Conservation (phyloP, 1,140 invertebrate species). For the Drosophila biarmipes region DNA sequence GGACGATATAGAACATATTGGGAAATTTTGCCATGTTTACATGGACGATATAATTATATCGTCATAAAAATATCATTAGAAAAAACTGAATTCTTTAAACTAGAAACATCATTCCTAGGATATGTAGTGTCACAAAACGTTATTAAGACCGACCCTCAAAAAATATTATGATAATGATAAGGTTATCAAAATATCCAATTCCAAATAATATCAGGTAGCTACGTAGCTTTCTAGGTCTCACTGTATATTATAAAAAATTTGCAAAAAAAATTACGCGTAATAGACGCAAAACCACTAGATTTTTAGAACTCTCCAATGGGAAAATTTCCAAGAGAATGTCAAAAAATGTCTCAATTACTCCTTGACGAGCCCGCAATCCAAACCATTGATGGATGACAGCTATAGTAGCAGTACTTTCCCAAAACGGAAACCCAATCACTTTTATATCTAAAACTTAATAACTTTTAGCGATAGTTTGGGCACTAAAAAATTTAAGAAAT, state of each 20-base stretch:
- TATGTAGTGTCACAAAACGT: too few relatives aligned
- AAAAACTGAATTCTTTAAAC: not conserved
- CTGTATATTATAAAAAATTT: not conserved
- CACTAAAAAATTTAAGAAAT: too few relatives aligned
- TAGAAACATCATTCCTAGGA: too few relatives aligned
- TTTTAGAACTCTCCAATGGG: too few relatives aligned
- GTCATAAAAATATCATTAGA: not conserved
- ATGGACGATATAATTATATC: not conserved
- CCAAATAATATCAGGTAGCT: not conserved
- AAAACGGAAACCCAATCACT: not conserved
- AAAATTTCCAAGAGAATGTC: too few relatives aligned
- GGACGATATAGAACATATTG: constrained; percentile 3
- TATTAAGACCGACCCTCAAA: too few relatives aligned
- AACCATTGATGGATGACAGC: not conserved
- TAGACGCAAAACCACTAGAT: not conserved
- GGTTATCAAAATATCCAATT: not conserved
- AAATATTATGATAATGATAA: too few relatives aligned
- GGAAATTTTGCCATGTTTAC: not conserved
- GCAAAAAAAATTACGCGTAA: not conserved
- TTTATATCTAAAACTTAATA: not conserved
- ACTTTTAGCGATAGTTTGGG: too few relatives aligned
- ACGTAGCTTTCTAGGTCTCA: not conserved
- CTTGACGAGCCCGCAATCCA: too few relatives aligned
- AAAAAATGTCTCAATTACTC: too few relatives aligned
- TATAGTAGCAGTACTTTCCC: not conserved